Conservation (phyloP, 2,113 vertebrate genomes). For the Hemibagrus wyckioides region DNA sequence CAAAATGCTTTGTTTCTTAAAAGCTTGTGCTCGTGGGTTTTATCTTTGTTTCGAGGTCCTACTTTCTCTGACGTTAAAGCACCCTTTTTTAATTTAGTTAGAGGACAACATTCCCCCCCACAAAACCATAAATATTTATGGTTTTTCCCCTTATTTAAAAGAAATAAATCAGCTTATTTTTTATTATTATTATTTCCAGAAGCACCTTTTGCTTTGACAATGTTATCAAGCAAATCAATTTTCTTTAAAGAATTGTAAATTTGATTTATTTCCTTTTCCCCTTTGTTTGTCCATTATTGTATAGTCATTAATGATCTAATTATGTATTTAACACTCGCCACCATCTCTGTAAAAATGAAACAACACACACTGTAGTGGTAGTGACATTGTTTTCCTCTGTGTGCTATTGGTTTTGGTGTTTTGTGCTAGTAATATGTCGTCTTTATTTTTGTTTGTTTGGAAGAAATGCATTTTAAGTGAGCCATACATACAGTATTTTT, state of each 20-base stretch:
- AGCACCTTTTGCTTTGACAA: slow-evolving; percentile 53
- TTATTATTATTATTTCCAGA: slow-evolving; percentile 58
- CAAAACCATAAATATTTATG: not conserved
- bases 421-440: slow-evolving; percentile 45
- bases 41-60: too few relatives aligned
- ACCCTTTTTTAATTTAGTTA: slow-evolving; percentile 2
- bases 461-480: slow-evolving; percentile 71
- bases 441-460: not conserved
- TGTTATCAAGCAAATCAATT: slow-evolving; percentile 25
- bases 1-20: not conserved
- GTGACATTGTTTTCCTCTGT: slow-evolving; percentile 36
- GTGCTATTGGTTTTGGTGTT: slow-evolving; percentile 40
- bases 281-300: slow-evolving; percentile 66
- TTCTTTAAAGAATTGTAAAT: slow-evolving; percentile 44
- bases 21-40: not conserved
- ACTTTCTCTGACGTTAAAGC: not conserved
- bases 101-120: not conserved
- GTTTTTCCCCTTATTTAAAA: slow-evolving; percentile 41
- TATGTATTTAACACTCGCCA: slow-evolving; percentile 30
- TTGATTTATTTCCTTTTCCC: slow-evolving; percentile 41
- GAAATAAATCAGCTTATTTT: slow-evolving; percentile 53
- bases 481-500: slow-evolving; percentile 76
- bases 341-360: slow-evolving; percentile 43
- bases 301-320: slow-evolving; percentile 65
- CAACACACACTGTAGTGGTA: slow-evolving; percentile 40